Evolutionary conservation across 2,888 invertebrate species (phyloP), one percentile per base, ranked within the genome.

Genomic region (Peribatodes rhomboidaria): DNA sequence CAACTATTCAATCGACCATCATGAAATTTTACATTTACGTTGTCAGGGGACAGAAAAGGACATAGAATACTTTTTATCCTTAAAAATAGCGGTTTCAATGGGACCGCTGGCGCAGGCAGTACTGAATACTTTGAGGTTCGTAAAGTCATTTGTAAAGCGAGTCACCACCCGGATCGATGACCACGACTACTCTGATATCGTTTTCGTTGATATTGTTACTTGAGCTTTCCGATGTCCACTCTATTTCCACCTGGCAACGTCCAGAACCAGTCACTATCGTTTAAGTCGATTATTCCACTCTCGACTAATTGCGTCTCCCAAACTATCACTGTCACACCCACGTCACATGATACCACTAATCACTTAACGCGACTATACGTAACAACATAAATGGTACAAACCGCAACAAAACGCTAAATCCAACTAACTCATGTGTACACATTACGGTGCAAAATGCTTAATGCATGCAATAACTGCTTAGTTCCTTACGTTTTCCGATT

Each of bases 311-410:
- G 53, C 44, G 42, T 13, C 37, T 18, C 18, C 37, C 10, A 37
- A 46, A 53, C 52, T 14, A 20, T 46, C 33, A 52, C 35, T 27
- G 44, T 37, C 60, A 31, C 53, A 44, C 59, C 53, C 42, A 14
- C 35, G 53, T 60, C 60, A 60, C 53, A 31, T 54, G 53, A 54
- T 39, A 46, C 42, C 22, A 18, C 44, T 53, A 44, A 53, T 53
- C 53, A 59, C 52, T 52, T 59, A 14, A 42, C 9, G 41, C 14
- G 14, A 18, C 20, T 52, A 14, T 41, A 10, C 31, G 18, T 52
- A 35, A 50, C n/a, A n/a, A 33, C 22, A 50, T 31, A 46, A 18
- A 18, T 18, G 6, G n/a, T 37, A 13, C 7, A 20, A 42, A 22
- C 16, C 42, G 13, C 22, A 39, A 33, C 50, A 27, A 20, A 54